Base-by-base conservation (phyloP, 2,888 invertebrate genomes). In the Heterodera filipjevi region DNA sequence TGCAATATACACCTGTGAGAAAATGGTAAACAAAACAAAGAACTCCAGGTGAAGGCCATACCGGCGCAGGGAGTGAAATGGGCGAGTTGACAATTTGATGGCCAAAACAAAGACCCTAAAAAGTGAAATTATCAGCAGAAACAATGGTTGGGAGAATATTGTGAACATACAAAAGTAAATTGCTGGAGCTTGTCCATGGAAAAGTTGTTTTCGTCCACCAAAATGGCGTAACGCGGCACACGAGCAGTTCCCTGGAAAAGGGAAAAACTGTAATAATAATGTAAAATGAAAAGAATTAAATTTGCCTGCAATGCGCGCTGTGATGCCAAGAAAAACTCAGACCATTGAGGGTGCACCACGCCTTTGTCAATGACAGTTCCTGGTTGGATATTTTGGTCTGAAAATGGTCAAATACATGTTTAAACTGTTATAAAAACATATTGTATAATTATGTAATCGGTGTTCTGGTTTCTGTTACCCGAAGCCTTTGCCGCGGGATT, bases 171-270 rank as follows among this genome's bases (percentile, higher is more conserved):
- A 78, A 82, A 83, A 0, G 87, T 85, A 30, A 86, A 39, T 14
- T 76, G 77, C 71, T 88, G 82, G 16, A 87, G 70, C n/a, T 81
- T 79, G 66, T 87, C 85, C 83, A 83, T 81, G 12, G 79, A n/a
- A 30, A 83, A 73, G 39, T 84, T 78, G 39, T 72, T 77, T 14
- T 87, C 86, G 70, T 88, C 86, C 39, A 77, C 39, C 27, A 88
- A 70, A 5, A 88, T 82, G 1, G 86, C 87, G 82, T 87, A 89
- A 0, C 84, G 79, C 1, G 88, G 87, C 16, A 85, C 84, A 33
- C 81, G 82, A 6, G 86, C 86, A 0, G 86, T 83, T 39, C 88
- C 88, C 81, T 87, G 86, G 2, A 86, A 79, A 35, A 84, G 83
- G 33, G 77, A 80, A 77, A 86, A 85, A n/a, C 82, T 77, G 68